A percentile compares a stretch with the other conserved stretches of the same genome.
Conservation (phyloP, 2,113 vertebrate genomes). For the Plecotus auritus region DNA sequence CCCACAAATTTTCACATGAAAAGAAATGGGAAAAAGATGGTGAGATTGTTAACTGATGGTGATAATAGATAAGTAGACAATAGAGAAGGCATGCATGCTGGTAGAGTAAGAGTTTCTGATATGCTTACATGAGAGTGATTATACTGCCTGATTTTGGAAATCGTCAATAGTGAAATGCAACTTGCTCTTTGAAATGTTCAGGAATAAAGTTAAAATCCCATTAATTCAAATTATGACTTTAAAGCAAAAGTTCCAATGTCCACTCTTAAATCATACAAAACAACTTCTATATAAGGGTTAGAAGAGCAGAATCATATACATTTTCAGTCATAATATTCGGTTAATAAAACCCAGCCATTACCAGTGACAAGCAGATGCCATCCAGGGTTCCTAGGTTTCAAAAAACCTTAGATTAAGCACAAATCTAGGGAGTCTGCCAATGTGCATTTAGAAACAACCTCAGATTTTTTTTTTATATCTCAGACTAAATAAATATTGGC, state of each 20-base stretch:
- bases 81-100: not conserved
- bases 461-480: not conserved
- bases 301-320: not conserved
- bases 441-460: not conserved
- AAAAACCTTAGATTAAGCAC: not conserved
- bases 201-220: not conserved
- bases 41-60: constrained; percentile 1
- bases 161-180: not conserved
- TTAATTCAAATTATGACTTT: not conserved
- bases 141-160: not conserved
- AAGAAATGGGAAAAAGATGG: not conserved
- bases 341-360: not conserved
- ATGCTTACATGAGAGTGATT: not conserved
- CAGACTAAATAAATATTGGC: not conserved
- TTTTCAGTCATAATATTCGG: not conserved
- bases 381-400: not conserved
- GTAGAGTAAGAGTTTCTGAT: not conserved
- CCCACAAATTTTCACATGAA: not conserved
- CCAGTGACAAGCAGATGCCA: not conserved
- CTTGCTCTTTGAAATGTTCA: constrained; percentile 27
- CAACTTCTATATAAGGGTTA: not conserved
- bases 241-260: not conserved
- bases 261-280: not conserved
- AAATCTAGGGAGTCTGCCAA: not conserved
- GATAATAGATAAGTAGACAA: not conserved